Conservation (phyloP, 2,888 invertebrate genomes). For the Lacanobia wlatinum region DNA sequence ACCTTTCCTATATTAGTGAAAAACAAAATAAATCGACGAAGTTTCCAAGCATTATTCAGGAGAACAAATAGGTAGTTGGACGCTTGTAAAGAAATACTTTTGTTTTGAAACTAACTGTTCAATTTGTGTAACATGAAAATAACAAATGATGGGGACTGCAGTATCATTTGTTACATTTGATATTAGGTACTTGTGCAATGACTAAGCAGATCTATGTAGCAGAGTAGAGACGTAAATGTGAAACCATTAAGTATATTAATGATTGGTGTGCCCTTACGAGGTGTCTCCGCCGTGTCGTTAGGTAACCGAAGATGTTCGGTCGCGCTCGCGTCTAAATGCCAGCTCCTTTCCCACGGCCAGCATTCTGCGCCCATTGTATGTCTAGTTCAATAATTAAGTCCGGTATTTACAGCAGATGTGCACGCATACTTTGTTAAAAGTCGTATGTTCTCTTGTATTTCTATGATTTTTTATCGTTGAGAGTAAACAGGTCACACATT, state of each 20-base stretch:
- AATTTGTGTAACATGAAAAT: slow-evolving; percentile 41
- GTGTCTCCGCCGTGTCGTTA: slow-evolving; percentile 67
- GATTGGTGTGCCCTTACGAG: slow-evolving; percentile 57
- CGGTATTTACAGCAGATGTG: slow-evolving; percentile 68
- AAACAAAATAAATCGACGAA: slow-evolving; percentile 44
- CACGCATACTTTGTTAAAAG: slow-evolving; percentile 42
- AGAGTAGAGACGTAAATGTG: slow-evolving; percentile 45
- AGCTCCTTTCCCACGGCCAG: slow-evolving; percentile 82
- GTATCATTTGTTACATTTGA: slow-evolving; percentile 32
- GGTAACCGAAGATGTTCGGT: slow-evolving; percentile 76
- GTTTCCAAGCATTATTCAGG: slow-evolving; percentile 27
- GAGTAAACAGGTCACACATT: not conserved
- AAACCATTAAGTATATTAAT: slow-evolving; percentile 54
- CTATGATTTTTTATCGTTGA: not conserved
- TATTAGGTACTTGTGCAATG: slow-evolving; percentile 29
- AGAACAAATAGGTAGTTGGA: slow-evolving; percentile 24
- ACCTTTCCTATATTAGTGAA: slow-evolving; percentile 17
- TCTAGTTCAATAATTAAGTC: slow-evolving; percentile 82
- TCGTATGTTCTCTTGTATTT: slow-evolving; percentile 1
- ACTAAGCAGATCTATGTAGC: slow-evolving; percentile 22
- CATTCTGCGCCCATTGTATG: slow-evolving; percentile 77
- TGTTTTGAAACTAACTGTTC: slow-evolving; percentile 33
- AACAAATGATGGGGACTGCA: slow-evolving; percentile 31
- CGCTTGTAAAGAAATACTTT: slow-evolving; percentile 33
- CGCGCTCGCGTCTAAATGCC: slow-evolving; percentile 75